Percentiles rank a stretch among this genome's conserved stretches.
These are phyloP conservation scores for Helobdella robusta DNA, from an alignment of 2,888 invertebrate species.

Conservation along the genomic window DNA sequence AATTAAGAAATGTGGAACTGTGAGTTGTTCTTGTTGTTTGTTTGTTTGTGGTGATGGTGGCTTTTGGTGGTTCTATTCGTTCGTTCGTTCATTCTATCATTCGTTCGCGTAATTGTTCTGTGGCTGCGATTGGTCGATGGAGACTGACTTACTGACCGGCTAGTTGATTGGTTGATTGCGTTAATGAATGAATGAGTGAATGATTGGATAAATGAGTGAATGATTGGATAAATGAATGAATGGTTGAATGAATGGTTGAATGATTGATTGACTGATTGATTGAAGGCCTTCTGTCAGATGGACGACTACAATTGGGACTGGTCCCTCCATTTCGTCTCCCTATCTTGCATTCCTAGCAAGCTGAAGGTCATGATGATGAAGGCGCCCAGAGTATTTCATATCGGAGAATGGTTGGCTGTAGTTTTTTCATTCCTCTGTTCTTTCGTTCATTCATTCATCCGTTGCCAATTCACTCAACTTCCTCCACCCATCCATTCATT, in stretches of 20 bases:
- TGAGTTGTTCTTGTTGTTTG: too few species aligned
- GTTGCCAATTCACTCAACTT: not conserved
- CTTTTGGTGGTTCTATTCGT: too few species aligned
- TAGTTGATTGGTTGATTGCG: too few species aligned
- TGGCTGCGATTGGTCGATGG: too few species aligned
- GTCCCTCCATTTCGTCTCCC: conserved; percentile 73
- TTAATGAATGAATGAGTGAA: not conserved
- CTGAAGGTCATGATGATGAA: conserved; percentile 79
- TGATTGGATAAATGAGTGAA: not conserved
- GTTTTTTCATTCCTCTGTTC: not conserved
- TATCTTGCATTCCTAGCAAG: conserved; percentile 55
- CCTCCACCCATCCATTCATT: not conserved
- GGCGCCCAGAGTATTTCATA: conserved; percentile 91
- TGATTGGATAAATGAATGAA: not conserved
- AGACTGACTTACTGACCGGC: too few species aligned
- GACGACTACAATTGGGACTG: conserved; percentile 99
- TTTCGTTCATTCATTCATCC: not conserved
- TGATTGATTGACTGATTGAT: too few species aligned
- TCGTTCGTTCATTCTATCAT: too few species aligned
- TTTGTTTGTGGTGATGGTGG: too few species aligned
- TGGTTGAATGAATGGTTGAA: not conserved
- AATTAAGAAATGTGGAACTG: conserved; percentile 66
- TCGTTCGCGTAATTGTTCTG: too few species aligned
- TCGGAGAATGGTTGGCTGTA: conserved; percentile 84
- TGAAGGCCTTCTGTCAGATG: conserved; percentile 74